Percentiles rank a stretch among this genome's conserved stretches.
Evolutionary conservation across 2,113 vertebrate species (phyloP).

Genomic region (Myrmecobius fasciatus): DNA sequence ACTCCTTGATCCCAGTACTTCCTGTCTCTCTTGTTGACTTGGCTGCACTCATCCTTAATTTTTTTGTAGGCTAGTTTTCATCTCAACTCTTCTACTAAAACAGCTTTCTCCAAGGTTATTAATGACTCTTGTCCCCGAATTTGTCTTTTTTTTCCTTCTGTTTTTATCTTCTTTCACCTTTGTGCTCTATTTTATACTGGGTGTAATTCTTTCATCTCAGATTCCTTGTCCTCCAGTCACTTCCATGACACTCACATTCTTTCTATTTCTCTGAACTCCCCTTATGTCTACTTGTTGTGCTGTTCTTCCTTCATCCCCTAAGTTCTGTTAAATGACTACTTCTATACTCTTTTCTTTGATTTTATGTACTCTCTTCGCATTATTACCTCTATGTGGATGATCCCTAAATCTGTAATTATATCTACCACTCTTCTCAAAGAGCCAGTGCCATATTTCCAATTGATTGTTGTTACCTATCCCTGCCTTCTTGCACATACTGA

Average conservation of each 20-base stretch:
- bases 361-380: background rate
- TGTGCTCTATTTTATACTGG: background rate
- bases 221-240: background rate
- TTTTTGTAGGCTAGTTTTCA: background rate
- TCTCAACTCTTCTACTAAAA: background rate
- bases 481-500: background rate
- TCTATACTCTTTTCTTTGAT: background rate
- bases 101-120: background rate
- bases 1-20: background rate
- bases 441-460: background rate
- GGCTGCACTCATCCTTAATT: background rate
- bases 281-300: background rate
- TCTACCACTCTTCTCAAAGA: background rate
- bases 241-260: background rate
- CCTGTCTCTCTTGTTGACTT: background rate
- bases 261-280: background rate
- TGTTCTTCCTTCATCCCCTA: background rate
- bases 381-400: background rate
- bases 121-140: background rate
- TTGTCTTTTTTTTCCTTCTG: background rate
- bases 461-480: background rate
- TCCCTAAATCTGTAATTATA: background rate
- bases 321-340: background rate
- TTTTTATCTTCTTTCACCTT: background rate
- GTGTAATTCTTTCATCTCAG: background rate